Evolutionary conservation across 2,797 vertebrate species (phyloP).

Genomic region (Cetoscarus ocellatus): DNA sequence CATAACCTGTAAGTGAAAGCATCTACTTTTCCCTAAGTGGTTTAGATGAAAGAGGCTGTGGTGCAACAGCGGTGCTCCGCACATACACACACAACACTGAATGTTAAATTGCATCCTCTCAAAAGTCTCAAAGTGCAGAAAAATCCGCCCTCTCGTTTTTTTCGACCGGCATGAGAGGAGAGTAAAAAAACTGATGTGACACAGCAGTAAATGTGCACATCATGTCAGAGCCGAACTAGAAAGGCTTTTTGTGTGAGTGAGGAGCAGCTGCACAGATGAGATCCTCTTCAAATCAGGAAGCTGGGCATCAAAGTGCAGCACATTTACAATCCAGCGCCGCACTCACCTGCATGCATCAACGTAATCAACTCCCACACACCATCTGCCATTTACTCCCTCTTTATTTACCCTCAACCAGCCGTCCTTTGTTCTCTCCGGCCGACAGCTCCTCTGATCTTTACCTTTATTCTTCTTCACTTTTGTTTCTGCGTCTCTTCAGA

Average conservation of each 20-base stretch:
- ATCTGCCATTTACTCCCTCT: conserved; percentile 38
- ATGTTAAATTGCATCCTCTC: conserved; percentile 3
- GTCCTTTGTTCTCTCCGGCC: conserved; percentile 24
- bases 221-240: background rate
- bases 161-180: background rate
- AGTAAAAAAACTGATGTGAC: background rate
- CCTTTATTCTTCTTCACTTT: background rate
- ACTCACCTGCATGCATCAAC: conserved; percentile 32
- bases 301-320: conserved; percentile 23
- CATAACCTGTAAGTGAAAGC: conserved; percentile 20
- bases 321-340: conserved; percentile 24
- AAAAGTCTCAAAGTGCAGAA: background rate
- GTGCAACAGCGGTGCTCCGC: conserved; percentile 7
- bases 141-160: background rate
- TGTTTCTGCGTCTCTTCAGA: background rate
- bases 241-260: conserved; percentile 1
- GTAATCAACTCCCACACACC: conserved; percentile 37
- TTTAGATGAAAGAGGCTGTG: conserved; percentile 20
- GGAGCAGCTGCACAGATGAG: conserved; percentile 15
- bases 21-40: conserved; percentile 11
- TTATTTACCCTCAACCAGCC: conserved; percentile 14
- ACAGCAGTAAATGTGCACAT: background rate
- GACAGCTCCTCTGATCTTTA: conserved; percentile 12
- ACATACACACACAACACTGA: conserved; percentile 3
- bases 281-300: conserved; percentile 29